These are phyloP conservation scores for Cyrtodaria siliqua DNA, from an alignment of 2,888 invertebrate species.

Conservation along the genomic window DNA sequence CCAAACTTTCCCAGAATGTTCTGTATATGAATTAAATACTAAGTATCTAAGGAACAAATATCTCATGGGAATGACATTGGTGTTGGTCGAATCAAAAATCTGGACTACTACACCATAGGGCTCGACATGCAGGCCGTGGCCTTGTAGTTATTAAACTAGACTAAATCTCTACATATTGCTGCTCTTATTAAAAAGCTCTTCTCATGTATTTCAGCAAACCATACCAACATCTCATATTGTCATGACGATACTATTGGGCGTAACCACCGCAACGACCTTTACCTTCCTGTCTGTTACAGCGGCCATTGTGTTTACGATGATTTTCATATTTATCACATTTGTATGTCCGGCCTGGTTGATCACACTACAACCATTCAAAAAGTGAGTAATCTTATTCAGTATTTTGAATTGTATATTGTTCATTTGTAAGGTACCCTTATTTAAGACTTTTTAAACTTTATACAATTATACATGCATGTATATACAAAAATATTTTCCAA, in stretches of 20 bases:
- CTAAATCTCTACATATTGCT: no score
- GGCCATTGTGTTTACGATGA: conserved; percentile 77
- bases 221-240: conserved; percentile 66
- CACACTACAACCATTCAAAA: conserved; percentile 86
- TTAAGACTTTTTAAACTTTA: no score
- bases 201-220: conserved; percentile 60
- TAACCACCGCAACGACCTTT: conserved; percentile 68
- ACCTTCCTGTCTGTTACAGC: conserved; percentile 76
- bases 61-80: no score
- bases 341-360: conserved; percentile 86
- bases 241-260: conserved; percentile 73
- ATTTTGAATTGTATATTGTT: not conserved
- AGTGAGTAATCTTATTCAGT: conserved; percentile 77
- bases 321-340: conserved; percentile 85
- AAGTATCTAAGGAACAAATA: no score
- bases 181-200: not conserved
- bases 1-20: no score
- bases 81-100: no score
- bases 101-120: no score
- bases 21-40: no score
- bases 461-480: no score
- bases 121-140: not conserved
- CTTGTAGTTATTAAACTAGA: not conserved
- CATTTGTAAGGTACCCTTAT: not conserved
- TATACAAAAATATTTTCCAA: no score